Evolutionary conservation across 1,140 invertebrate species (phyloP).

Genomic region (Probaryconus sp.): DNA sequence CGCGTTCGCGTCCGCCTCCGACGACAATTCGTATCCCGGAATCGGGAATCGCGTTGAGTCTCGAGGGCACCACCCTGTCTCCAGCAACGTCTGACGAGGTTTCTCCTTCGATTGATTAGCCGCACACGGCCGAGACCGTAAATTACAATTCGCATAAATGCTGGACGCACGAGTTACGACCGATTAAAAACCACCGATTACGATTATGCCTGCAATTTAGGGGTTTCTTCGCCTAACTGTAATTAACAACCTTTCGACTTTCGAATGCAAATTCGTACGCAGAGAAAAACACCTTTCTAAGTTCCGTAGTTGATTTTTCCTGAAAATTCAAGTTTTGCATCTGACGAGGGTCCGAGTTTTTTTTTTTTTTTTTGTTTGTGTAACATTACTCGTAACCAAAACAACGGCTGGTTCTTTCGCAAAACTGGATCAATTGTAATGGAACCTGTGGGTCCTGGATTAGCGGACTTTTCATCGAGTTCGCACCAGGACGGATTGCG

Average conservation of each 20-base stretch:
- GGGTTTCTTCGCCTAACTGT: conserved; percentile 26
- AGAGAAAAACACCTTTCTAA: too few relatives aligned
- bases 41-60: neutral
- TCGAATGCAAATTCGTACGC: conserved; percentile 21
- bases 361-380: too few relatives aligned
- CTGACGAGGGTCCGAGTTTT: too few relatives aligned
- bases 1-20: conserved; percentile 23
- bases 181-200: conserved; percentile 14
- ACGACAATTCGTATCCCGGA: conserved; percentile 22
- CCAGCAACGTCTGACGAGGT: conserved; percentile 24
- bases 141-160: conserved; percentile 43
- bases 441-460: too few relatives aligned
- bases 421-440: too few relatives aligned
- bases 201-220: conserved; percentile 38
- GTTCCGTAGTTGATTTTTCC: too few relatives aligned
- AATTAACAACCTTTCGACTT: conserved; percentile 27
- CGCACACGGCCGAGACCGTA: conserved; percentile 20
- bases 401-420: too few relatives aligned
- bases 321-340: too few relatives aligned
- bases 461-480: neutral
- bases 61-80: conserved; percentile 40
- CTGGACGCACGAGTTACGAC: conserved; percentile 38
- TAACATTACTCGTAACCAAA: too few relatives aligned
- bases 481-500: neutral
- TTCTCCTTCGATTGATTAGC: conserved; percentile 58